phyloP scores from a whole-genome alignment of 2,888 invertebrate genomes.

The Bedellia somnulentella region DNA sequence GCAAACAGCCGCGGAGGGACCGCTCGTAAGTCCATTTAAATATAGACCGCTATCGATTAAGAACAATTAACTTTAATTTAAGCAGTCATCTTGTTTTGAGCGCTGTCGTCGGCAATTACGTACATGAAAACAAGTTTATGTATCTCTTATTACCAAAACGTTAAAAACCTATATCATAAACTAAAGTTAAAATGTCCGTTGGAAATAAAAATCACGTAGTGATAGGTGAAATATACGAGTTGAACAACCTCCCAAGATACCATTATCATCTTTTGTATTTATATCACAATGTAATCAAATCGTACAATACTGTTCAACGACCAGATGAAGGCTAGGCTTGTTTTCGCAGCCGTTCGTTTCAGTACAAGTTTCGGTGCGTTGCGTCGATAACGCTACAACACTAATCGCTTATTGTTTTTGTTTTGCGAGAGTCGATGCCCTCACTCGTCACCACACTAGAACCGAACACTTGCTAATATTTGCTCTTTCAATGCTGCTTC shows the following conservation, averaged over 20 bases:
- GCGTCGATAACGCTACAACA: too few relatives aligned
- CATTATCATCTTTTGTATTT: background rate
- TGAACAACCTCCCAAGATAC: conserved; percentile 1
- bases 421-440: conserved; percentile 27
- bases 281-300: conserved; percentile 1
- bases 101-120: too few relatives aligned
- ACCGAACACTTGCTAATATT: too few relatives aligned
- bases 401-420: conserved; percentile 20
- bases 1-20: too few relatives aligned
- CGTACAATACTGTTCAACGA: background rate
- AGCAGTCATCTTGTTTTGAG: conserved; percentile 42
- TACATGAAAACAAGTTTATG: too few relatives aligned
- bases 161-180: too few relatives aligned
- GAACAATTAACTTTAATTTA: conserved; percentile 54
- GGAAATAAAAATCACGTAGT: too few relatives aligned
- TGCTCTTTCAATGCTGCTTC: too few relatives aligned
- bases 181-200: too few relatives aligned
- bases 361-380: conserved; percentile 11
- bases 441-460: too few relatives aligned
- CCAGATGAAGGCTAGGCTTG: conserved; percentile 1
- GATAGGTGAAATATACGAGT: conserved; percentile 2
- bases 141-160: too few relatives aligned
- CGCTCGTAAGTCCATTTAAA: conserved; percentile 57
- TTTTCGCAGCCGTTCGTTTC: background rate
- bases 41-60: conserved; percentile 58